Conservation (phyloP, 2,888 invertebrate genomes). For the Parelbella ahira region DNA sequence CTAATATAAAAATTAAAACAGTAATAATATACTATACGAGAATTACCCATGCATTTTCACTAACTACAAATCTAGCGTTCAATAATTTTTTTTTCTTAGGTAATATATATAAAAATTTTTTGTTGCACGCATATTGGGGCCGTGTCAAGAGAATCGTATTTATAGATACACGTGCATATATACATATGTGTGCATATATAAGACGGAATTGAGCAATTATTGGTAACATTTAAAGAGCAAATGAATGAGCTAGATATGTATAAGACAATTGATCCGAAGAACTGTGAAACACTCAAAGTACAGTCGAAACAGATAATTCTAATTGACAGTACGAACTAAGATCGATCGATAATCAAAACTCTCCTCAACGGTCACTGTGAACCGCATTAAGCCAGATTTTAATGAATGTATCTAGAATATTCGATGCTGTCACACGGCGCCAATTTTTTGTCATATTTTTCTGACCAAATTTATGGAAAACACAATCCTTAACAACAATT, state of each 20-base stretch:
- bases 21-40: constrained; percentile 47
- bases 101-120: constrained; percentile 28
- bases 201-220: constrained; percentile 21
- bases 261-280: not conserved
- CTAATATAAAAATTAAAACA: constrained; percentile 52
- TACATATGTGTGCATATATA: no score
- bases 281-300: no score
- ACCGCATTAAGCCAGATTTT: no score
- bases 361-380: no score
- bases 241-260: constrained; percentile 1
- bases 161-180: no score
- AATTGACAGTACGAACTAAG: no score
- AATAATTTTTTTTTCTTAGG: constrained; percentile 47
- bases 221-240: constrained; percentile 6
- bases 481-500: constrained; percentile 5
- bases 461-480: constrained; percentile 11
- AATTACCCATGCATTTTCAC: constrained; percentile 57
- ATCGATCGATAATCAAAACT: no score
- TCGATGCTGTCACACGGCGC: no score
- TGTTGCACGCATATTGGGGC: constrained; percentile 13
- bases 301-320: no score
- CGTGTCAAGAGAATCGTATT: constrained; percentile 6
- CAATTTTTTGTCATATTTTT: constrained; percentile 8
- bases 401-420: no score
- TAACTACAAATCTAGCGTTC: constrained; percentile 67